Evolutionary conservation across 2,797 vertebrate species (phyloP).

Genomic region (Sebastes alutus): DNA sequence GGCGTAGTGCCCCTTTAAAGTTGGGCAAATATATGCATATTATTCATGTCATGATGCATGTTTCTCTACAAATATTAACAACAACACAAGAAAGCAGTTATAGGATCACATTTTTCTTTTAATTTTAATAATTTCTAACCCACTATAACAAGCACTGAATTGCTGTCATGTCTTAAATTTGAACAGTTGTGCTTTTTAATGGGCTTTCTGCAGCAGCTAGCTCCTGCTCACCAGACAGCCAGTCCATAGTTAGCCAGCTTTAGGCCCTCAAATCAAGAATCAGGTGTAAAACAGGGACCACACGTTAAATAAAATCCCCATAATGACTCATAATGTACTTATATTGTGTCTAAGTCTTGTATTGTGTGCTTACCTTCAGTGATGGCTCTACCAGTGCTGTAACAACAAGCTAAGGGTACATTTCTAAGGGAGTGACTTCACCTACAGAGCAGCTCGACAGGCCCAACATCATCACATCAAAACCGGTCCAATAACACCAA

Average conservation of each 20-base stretch:
- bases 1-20: too few species aligned
- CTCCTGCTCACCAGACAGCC: not conserved
- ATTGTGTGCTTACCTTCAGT: slow-evolving; percentile 53
- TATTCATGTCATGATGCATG: not conserved
- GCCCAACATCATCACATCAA: slow-evolving; percentile 59
- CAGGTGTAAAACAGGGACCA: not conserved
- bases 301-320: not conserved
- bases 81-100: not conserved
- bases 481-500: slow-evolving; percentile 10
- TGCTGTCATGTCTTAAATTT: not conserved
- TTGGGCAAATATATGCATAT: not conserved
- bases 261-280: not conserved
- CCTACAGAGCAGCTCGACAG: slow-evolving; percentile 32
- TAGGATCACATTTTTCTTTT: not conserved
- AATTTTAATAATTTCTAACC: not conserved
- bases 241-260: not conserved
- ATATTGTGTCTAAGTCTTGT: not conserved
- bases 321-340: accelerated
- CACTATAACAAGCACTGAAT: not conserved
- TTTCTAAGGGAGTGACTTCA: slow-evolving; percentile 59
- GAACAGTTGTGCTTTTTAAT: not conserved
- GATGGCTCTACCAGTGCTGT: slow-evolving; percentile 23
- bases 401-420: slow-evolving; percentile 34
- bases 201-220: not conserved
- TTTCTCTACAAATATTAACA: not conserved